Base-by-base conservation (phyloP, 2,888 invertebrate species). In the Uloborus plumipes region DNA sequence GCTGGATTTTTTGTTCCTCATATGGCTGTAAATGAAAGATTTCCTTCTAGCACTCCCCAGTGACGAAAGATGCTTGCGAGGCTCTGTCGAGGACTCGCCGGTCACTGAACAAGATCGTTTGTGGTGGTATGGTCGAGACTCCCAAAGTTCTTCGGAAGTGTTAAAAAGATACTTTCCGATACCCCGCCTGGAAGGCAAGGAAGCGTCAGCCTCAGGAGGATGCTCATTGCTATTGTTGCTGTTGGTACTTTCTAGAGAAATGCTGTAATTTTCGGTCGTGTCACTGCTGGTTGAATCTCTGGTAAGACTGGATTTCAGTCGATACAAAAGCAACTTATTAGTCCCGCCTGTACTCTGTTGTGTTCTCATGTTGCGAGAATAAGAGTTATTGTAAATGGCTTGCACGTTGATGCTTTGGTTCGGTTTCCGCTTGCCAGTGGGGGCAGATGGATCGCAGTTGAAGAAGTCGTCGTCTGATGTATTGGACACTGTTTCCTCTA, bases 281-380 rank as follows among this genome's bases (percentile, higher is more conserved):
- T 84, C 84, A 31, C 84, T 84, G 31, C 84, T 83, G 0, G 83
- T 83, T 4, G 83, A 83, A 72, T 83, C 83, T 50, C 77, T 59
- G 13, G 72, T 83, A 53, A 83, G 39, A 53, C 76, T 75, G 11
- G 77, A 55, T 26, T 75, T 83, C 13, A 83, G 50, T 51, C 83
- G 59, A 22, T 72, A 83, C 1, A 83, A 20, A 18, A 82, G 67
- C 22, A 83, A 58, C 18, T 49, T 59, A 18, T 66, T 77, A 7
- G 74, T 18, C 2, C 31, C n/a, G 20, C 51, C 39, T 6, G 76
- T 55, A 26, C 55, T 70, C 55, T 22, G 59, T 39, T 62, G 71
- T n/a, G 66, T 9, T 9, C n/a, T 11, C 6, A 66, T n/a, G 26
- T n/a, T 55, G 1, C 74, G 66, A 31, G 66, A 69, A 49, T 69